Percentiles rank a stretch among this genome's conserved stretches.
Evolutionary conservation across 2,888 invertebrate genomes (phyloP).

Genomic region (Torymus tubicola): DNA sequence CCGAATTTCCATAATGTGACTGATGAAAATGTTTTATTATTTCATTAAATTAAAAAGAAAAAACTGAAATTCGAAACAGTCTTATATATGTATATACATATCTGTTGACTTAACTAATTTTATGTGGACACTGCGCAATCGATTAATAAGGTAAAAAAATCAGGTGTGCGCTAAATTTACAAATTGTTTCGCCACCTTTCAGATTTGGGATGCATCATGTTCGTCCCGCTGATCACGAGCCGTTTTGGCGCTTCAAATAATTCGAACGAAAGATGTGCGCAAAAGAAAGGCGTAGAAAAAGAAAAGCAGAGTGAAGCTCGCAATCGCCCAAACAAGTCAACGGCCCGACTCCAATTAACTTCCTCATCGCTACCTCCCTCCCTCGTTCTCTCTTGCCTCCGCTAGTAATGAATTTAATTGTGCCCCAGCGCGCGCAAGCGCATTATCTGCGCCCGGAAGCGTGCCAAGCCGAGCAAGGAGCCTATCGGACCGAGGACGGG

Average conservation of each 20-base stretch:
- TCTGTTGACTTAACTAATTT: no score
- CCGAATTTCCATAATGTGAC: no score
- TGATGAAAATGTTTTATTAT: no score
- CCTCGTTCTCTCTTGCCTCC: constrained; percentile 4
- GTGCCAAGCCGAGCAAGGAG: constrained; percentile 6
- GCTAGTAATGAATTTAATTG: constrained; percentile 66
- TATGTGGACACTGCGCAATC: no score
- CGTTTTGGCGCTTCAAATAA: no score
- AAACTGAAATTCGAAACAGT: no score
- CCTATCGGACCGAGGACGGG: constrained; percentile 16
- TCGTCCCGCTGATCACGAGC: no score
- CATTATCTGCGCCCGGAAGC: constrained; percentile 50
- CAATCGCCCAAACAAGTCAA: constrained; percentile 44
- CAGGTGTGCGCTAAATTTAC: no score
- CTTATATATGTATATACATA: no score
- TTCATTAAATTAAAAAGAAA: no score
- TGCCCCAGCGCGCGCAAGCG: constrained; percentile 35
- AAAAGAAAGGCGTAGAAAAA: constrained; percentile 4
- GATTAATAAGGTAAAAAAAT: background rate
- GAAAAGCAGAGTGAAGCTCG: background rate
- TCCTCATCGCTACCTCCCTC: constrained; percentile 35
- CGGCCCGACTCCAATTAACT: constrained; percentile 62
- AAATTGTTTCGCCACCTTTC: no score
- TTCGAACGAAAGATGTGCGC: background rate
- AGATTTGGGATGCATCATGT: no score